phyloP scores from a whole-genome alignment of 2,888 invertebrate species.

The Phaedon cochleariae region DNA sequence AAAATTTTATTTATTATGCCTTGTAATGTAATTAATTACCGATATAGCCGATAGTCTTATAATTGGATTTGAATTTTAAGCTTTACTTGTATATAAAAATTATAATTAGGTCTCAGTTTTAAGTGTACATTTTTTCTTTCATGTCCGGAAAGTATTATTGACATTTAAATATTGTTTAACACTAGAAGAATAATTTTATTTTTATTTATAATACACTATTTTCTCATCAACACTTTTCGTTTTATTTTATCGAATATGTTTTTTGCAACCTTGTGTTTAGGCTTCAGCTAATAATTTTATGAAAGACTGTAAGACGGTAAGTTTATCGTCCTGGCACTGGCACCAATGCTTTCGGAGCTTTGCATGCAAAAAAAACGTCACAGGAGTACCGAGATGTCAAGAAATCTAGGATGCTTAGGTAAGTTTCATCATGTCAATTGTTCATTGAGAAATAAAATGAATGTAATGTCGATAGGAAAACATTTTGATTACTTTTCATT shows the following conservation, averaged over 20 bases:
- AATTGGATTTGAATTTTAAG: not conserved
- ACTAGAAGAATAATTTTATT: conserved; percentile 23
- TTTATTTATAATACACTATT: conserved; percentile 38
- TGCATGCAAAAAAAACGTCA: conserved; percentile 9
- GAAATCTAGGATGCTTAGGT: not conserved
- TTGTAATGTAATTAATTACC: not conserved
- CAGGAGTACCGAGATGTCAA: not conserved
- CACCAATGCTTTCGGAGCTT: conserved; percentile 16
- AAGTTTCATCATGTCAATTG: not conserved
- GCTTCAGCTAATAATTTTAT: conserved; percentile 4
- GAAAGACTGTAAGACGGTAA: not conserved
- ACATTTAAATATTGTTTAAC: conserved; percentile 24
- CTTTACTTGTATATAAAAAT: conserved; percentile 24
- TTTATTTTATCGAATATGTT: conserved; percentile 32
- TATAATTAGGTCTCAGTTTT: conserved; percentile 10
- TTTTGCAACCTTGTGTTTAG: not conserved
- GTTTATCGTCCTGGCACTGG: conserved; percentile 5
- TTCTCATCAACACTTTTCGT: conserved; percentile 22
- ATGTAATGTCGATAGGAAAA: not conserved
- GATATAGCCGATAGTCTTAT: not conserved
- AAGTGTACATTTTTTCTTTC: conserved; percentile 29
- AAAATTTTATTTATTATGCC: not conserved
- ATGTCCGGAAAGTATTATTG: conserved; percentile 23
- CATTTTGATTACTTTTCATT: conserved; percentile 32
- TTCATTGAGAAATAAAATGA: too few species aligned